These are phyloP conservation scores for Oscheius sp. DNA, from an alignment of 2,888 invertebrate species.

Conservation along the genomic window DNA sequence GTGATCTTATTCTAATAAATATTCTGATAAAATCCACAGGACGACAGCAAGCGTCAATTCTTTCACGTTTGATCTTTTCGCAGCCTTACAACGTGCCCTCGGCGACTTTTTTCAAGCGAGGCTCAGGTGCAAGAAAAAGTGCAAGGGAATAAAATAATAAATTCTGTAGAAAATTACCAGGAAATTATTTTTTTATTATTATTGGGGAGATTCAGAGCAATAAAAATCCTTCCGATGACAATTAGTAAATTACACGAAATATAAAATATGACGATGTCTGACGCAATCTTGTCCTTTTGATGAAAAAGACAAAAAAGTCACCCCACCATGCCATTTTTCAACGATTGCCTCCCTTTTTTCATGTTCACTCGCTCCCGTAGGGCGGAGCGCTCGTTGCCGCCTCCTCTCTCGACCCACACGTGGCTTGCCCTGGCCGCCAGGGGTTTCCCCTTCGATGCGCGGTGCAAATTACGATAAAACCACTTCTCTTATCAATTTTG, in stretches of 20 bases:
- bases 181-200: too few species aligned
- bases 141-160: too few species aligned
- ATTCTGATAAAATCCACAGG: not conserved
- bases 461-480: not conserved
- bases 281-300: not conserved
- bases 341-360: too few species aligned
- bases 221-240: too few species aligned
- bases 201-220: too few species aligned
- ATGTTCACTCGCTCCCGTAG: not conserved
- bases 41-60: not conserved
- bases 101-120: too few species aligned
- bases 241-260: too few species aligned
- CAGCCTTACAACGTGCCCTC: not conserved
- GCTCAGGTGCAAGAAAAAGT: too few species aligned
- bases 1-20: not conserved
- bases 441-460: not conserved
- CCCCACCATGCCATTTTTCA: slow-evolving; percentile 2
- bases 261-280: too few species aligned
- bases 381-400: not conserved
- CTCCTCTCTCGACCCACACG: slow-evolving; percentile 1
- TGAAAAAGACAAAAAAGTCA: not conserved
- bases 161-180: too few species aligned
- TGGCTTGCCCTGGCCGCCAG: not conserved
- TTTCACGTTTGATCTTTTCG: slow-evolving; percentile 17
- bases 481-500: not conserved